phyloP scores from a whole-genome alignment of 2,797 vertebrate species.

The Takifugu ocellatus region DNA sequence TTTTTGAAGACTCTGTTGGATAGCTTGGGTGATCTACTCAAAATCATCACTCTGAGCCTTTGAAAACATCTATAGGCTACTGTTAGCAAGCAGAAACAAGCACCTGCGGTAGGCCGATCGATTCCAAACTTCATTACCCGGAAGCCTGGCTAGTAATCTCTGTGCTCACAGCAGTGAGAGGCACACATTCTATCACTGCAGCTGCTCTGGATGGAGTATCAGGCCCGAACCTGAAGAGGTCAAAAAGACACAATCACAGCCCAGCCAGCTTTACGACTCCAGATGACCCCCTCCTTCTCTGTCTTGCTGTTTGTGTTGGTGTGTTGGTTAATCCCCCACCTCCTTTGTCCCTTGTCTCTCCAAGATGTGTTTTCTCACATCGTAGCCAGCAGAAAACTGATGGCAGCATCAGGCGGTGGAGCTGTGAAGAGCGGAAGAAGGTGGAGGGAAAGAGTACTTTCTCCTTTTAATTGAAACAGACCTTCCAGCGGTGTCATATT shows the following conservation, averaged over 20 bases:
- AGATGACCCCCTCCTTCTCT: constrained; percentile 20
- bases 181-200: constrained; percentile 61
- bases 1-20: constrained; percentile 46
- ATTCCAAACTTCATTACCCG: constrained; percentile 77
- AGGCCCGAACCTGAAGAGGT: constrained; percentile 54
- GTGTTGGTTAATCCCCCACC: constrained; percentile 31
- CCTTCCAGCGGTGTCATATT: constrained; percentile 43
- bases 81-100: constrained; percentile 67
- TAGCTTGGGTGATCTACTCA: constrained; percentile 57
- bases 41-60: constrained; percentile 54
- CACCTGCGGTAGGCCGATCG: constrained; percentile 67
- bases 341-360: constrained; percentile 30
- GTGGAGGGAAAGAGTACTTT: constrained; percentile 1
- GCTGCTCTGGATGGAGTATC: constrained; percentile 62
- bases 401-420: constrained; percentile 20
- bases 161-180: constrained; percentile 67
- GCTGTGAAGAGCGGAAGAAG: constrained; percentile 17
- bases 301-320: constrained; percentile 34
- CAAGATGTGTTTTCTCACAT: constrained; percentile 47
- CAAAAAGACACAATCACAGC: constrained; percentile 48
- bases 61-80: constrained; percentile 45
- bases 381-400: constrained; percentile 30
- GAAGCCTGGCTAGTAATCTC: constrained; percentile 68
- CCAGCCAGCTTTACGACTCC: constrained; percentile 38
- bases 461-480: constrained; percentile 45